Evolutionary conservation across 2,113 vertebrate species (phyloP), one percentile per base, ranked within the genome.

Genomic region (Pelusios castaneus): DNA sequence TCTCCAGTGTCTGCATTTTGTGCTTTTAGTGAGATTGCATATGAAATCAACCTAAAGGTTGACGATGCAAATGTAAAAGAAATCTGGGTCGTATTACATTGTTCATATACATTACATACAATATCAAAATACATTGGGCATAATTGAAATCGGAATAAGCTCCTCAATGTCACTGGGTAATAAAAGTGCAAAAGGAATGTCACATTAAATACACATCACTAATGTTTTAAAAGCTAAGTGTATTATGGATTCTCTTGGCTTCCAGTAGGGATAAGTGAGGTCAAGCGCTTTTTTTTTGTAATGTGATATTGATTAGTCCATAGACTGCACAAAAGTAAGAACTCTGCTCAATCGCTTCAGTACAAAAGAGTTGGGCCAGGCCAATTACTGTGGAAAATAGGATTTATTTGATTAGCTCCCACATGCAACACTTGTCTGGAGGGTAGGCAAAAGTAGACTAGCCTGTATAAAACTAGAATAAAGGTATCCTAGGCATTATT

Each of bases 101-200:
- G 25, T 96, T 94, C 89, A 78, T 89, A 95, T 95, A 88, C 76
- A 41, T 90, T 93, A 96, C 88, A 76, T 91, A 93, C 92, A 89
- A 85, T 85, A 94, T n/a, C 63, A 87, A 91, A 84, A 87, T 27
- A 49, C 87, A 88, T 84, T 90, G 87, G 34, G 94, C 82, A 41
- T 91, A 94, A 93, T 90, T 89, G 93, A 95, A 95, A 95, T 77
- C 95, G 90, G 91, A 73, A 88, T 95, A 90, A 96, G 91, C 94
- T 97, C 96, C 94, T 97, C 97, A 97, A 97, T 97, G 97, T 98
- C 97, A 97, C 89, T 55, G 12, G 88, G 87, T 97, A 96, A 97
- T 92, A 92, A 97, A 94, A 95, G 97, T 88, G 84, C 96, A 96
- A 94, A 97, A 95, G 91, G 94, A 95, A 87, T 91, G 13, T 93